Base-by-base conservation (phyloP, 1,140 invertebrate species). In the Drosophila paulistorum region DNA sequence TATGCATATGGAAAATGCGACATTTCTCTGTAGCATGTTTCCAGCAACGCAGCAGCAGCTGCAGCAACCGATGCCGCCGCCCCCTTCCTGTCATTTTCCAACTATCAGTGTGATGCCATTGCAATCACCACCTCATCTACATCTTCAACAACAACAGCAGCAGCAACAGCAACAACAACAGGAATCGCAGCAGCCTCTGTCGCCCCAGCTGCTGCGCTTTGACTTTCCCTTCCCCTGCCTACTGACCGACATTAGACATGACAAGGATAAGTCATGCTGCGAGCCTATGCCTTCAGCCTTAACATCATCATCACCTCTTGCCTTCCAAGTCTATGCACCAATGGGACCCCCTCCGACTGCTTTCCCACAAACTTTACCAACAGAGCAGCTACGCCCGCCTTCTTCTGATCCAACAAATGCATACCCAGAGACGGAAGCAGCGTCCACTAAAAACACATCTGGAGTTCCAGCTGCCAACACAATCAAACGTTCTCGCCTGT, bases 241-340 rank as follows among this genome's bases (percentile, higher is more conserved):
- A 20, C 39, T 71, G 0, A 9, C 67, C 7, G 79, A 77, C 23
- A 7, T 59, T 3, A 58, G 63, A 10, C 30, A 39, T 14, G 63
- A 69, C 9, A 20, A 61, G 51, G 71, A 65, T 39, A 68, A 37
- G 26, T 57, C 60, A 39, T 65, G 39, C 26, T 42, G 63, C 58
- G 63, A 74, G 1, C 17, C 14, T 3, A 3, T 20, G 17, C 17
- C 45, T 7, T 1, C 35, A 37, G 7, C 42, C 42, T 48, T 7
- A 4, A 30, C 7, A 17, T 17, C 45, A 20, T 26, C 55, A 39
- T 30, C 54, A 35, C 17, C 54, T 0, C 35, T 77, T 17, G 23
- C 74, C 3, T 42, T 81, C 5, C 78, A 81, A 48, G 30, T 79
- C 1, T 63, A 59, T 61, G 41, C 76, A 3, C 76, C 76, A 4